Evolutionary conservation across 2,888 invertebrate species (phyloP), one percentile per base, ranked within the genome.

Genomic region (Phragmatobia fuliginosa): DNA sequence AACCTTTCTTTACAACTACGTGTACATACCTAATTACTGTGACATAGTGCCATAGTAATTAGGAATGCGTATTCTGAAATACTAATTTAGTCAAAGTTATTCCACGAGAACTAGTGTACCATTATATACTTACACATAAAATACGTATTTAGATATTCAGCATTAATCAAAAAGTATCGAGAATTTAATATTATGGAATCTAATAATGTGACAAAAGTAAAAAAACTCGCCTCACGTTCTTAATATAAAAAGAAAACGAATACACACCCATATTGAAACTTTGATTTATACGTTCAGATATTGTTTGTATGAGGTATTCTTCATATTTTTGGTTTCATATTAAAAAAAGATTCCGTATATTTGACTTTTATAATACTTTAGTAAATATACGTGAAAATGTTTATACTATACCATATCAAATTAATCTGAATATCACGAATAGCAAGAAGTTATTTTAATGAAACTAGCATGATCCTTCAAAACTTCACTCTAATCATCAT

Each of bases 181-280:
- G 41, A 6, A 41, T 38, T 16, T 16, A 36, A 16, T 16, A 41
- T 68, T 21, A 33, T 58, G 58, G 31, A 25, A 59, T 62, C 36
- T 60, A 66, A 66, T 49, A n/a, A 72, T 68, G 68, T 70, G 71
- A 64, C 60, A 33, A 59, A 62, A 74, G 69, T 70, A 78, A 82
- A 77, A n/a, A 83, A 80, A 80, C 85, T 74, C 80, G 78, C 64
- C 74, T 91, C 92, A 92, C 92, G 91, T 92, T 85, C 84, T 86
- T 88, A 90, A 91, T 91, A 92, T 86, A 86, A n/a, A n/a, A n/a
- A 79, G 82, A 69, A 71, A 83, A 81, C 82, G 83, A 82, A 84
- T 79, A 80, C 82, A 85, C 78, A 80, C 77, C 76, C 69, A 83
- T 88, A 90, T 88, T 84, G 85, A 82, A 77, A 81, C 71, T 85